These are phyloP conservation scores for Glyphotaelius pellucidus DNA, from an alignment of 2,888 invertebrate species.

Conservation along the genomic window DNA sequence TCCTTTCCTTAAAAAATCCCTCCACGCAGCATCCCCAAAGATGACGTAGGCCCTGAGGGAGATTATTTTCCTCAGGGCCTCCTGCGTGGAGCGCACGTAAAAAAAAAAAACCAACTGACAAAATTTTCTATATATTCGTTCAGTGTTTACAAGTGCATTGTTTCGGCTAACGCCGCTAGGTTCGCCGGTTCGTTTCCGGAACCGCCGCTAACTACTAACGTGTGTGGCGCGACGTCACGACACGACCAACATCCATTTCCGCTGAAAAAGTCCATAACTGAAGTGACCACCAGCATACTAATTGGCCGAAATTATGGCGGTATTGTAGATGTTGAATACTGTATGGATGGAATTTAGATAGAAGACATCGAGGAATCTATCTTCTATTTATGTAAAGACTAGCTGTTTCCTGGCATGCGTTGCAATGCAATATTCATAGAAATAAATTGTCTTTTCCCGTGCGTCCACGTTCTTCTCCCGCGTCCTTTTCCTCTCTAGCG, in stretches of 20 bases:
- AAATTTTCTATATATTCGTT: too few species aligned
- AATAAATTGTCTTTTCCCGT: too few species aligned
- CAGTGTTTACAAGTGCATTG: not conserved
- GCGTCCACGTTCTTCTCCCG: too few species aligned
- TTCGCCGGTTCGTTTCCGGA: not conserved
- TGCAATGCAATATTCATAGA: too few species aligned
- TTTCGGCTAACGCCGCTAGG: not conserved
- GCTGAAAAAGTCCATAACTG: not conserved
- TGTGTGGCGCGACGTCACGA: not conserved
- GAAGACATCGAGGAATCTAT: not conserved
- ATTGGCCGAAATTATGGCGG: not conserved
- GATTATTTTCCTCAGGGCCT: too few species aligned
- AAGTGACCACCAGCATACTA: not conserved
- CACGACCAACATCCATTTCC: not conserved
- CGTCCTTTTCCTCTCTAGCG: too few species aligned
- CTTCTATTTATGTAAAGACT: not conserved
- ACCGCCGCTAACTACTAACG: not conserved
- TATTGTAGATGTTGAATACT: not conserved
- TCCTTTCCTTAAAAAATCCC: too few species aligned
- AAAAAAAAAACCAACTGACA: too few species aligned
- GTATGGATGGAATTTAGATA: not conserved
- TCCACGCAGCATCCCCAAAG: too few species aligned
- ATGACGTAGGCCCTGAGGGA: too few species aligned
- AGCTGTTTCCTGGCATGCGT: too few species aligned
- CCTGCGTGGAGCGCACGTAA: too few species aligned